Percentiles rank a stretch among this genome's conserved stretches.
Conservation (phyloP, 2,888 invertebrate species). For the Cataglyphis albicans region DNA sequence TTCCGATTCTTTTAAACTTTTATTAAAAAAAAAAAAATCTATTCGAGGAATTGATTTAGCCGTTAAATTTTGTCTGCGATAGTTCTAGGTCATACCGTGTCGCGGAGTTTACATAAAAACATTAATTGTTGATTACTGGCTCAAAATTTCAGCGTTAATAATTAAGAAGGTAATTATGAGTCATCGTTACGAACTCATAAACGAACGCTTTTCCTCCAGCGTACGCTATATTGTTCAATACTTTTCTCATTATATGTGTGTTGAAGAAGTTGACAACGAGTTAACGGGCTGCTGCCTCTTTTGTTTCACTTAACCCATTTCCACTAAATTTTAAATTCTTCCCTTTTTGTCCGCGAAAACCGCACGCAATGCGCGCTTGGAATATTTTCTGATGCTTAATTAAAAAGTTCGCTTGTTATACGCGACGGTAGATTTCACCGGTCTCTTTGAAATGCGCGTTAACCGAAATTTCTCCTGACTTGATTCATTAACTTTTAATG, state of each 20-base stretch:
- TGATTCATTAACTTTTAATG: constrained; percentile 23
- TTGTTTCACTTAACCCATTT: constrained; percentile 50
- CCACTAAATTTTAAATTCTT: constrained; percentile 36
- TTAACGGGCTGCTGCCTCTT: constrained; percentile 30
- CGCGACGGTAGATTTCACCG: neutral
- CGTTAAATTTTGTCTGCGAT: neutral
- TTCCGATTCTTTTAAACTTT: neutral
- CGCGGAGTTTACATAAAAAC: constrained; percentile 2
- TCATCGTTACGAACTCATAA: constrained; percentile 8
- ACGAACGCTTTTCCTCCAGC: neutral
- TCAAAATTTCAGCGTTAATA: constrained; percentile 33
- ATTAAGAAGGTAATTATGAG: constrained; percentile 37
- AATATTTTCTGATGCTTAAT: constrained; percentile 38
- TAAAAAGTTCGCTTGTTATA: constrained; percentile 47
- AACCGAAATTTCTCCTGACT: neutral
- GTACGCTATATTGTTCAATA: constrained; percentile 27
- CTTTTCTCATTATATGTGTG: constrained; percentile 37
- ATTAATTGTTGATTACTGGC: constrained; percentile 33
- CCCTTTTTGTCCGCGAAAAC: neutral
- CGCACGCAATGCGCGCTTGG: neutral
- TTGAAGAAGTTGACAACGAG: constrained; percentile 40
- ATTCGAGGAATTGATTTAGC: neutral
- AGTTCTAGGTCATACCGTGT: constrained; percentile 16
- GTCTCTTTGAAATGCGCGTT: constrained; percentile 4
- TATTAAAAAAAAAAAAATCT: neutral